Evolutionary conservation across 2,113 vertebrate species (phyloP).

Genomic region (Psophia crepitans): DNA sequence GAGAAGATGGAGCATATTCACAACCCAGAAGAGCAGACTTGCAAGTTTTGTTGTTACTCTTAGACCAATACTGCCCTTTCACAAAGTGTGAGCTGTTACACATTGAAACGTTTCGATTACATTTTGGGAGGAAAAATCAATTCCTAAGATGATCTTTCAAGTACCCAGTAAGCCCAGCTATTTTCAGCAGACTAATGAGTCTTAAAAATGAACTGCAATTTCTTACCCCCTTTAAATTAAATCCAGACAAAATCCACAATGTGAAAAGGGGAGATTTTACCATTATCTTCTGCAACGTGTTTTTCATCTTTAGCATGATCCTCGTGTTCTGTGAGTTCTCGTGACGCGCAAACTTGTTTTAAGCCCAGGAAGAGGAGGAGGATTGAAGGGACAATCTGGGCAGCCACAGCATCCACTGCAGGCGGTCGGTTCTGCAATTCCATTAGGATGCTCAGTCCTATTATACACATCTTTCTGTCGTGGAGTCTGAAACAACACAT

Average conservation of each 20-base stretch:
- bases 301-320: slow-evolving; percentile 73
- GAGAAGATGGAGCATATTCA: neutral
- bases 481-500: slow-evolving; percentile 81
- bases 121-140: neutral
- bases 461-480: slow-evolving; percentile 97
- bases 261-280: slow-evolving; percentile 74
- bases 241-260: slow-evolving; percentile 64
- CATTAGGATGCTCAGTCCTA: slow-evolving; percentile 92
- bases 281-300: slow-evolving; percentile 87
- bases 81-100: neutral
- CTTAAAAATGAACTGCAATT: slow-evolving; percentile 46
- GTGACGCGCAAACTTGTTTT: slow-evolving; percentile 89
- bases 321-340: slow-evolving; percentile 81
- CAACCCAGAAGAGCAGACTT: neutral
- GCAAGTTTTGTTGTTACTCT: neutral
- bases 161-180: neutral
- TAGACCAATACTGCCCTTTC: neutral
- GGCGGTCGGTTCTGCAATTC: slow-evolving; percentile 87
- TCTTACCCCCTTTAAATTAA: slow-evolving; percentile 58
- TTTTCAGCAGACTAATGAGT: slow-evolving; percentile 32
- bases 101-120: neutral
- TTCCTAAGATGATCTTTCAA: neutral
- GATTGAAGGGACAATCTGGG: slow-evolving; percentile 91
- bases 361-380: slow-evolving; percentile 95
- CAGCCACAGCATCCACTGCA: slow-evolving; percentile 82